A percentile compares a stretch with the other conserved stretches of the same genome.
phyloP scores from a whole-genome alignment of 2,113 vertebrate genomes.

The Mobula birostris region DNA sequence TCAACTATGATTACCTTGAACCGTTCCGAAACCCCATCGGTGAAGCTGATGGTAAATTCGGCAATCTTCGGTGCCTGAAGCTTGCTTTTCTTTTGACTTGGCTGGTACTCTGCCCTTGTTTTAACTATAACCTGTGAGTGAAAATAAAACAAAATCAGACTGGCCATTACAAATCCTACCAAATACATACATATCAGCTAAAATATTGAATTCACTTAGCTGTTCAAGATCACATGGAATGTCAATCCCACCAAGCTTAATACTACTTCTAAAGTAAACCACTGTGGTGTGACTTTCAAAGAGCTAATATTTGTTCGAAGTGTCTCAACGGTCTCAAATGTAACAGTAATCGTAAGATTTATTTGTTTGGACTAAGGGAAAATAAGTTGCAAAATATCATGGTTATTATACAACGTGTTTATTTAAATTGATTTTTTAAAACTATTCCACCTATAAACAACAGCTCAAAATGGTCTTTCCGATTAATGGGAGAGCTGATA shows the following conservation, averaged over 20 bases:
- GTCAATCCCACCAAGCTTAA: not conserved
- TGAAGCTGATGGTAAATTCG: constrained; percentile 89
- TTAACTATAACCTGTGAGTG: constrained; percentile 79
- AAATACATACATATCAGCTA: not conserved
- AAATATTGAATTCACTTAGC: not conserved
- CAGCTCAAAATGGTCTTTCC: not conserved
- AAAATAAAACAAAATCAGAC: constrained; percentile 38
- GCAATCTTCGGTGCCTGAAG: constrained; percentile 78
- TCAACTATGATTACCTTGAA: constrained; percentile 72
- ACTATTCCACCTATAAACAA: not conserved
- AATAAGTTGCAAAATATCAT: not conserved
- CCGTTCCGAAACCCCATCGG: constrained; percentile 81
- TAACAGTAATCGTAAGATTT: not conserved
- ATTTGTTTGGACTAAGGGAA: not conserved
- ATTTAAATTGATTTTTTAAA: not conserved
- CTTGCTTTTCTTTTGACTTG: constrained; percentile 78
- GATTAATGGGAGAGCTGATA: not conserved
- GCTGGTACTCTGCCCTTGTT: constrained; percentile 87
- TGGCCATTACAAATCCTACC: not conserved
- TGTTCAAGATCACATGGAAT: not conserved
- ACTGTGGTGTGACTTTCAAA: not conserved
- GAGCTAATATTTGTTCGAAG: not conserved
- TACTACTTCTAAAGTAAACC: not conserved
- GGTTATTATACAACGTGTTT: not conserved
- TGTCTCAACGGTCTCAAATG: not conserved